Percentiles rank a stretch among this genome's conserved stretches.
Conservation (phyloP, 2,888 invertebrate species). For the Lasius platythorax region DNA sequence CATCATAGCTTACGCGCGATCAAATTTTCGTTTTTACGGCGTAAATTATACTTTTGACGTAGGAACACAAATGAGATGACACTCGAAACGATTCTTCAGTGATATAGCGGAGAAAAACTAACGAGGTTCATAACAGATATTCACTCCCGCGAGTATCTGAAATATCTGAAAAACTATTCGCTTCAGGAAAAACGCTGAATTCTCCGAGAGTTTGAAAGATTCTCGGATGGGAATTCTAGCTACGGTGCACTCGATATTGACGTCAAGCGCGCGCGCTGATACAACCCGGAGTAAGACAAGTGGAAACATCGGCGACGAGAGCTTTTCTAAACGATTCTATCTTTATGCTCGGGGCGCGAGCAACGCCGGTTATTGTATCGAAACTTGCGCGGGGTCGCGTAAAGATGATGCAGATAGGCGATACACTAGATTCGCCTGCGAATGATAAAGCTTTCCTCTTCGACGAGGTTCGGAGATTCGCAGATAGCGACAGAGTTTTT, state of each 20-base stretch:
- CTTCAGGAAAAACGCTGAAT: constrained; percentile 34
- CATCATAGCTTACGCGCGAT: constrained; percentile 1
- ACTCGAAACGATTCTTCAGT: neutral
- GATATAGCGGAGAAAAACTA: neutral
- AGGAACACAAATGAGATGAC: neutral
- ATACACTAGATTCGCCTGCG: constrained; percentile 3
- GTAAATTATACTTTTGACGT: constrained; percentile 10
- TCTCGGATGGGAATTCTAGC: constrained; percentile 19
- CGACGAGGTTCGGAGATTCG: constrained; percentile 27
- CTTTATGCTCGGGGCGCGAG: constrained; percentile 38
- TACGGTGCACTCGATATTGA: constrained; percentile 38
- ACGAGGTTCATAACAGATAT: constrained; percentile 14
- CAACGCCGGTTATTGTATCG: constrained; percentile 59
- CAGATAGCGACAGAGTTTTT: constrained; percentile 37
- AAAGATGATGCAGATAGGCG: constrained; percentile 18
- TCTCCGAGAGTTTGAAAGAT: constrained; percentile 49
- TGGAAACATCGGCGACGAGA: constrained; percentile 49
- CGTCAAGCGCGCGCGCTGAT: constrained; percentile 49
- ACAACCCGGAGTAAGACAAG: constrained; percentile 51
- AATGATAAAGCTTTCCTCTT: constrained; percentile 31
- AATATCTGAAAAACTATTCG: constrained; percentile 26
- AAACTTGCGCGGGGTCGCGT: constrained; percentile 24
- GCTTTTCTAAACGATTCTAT: constrained; percentile 55
- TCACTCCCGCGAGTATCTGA: constrained; percentile 17
- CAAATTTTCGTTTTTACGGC: constrained; percentile 4